Base-by-base conservation (phyloP, 2,888 invertebrate species). In the Drosophila hamatofila region DNA sequence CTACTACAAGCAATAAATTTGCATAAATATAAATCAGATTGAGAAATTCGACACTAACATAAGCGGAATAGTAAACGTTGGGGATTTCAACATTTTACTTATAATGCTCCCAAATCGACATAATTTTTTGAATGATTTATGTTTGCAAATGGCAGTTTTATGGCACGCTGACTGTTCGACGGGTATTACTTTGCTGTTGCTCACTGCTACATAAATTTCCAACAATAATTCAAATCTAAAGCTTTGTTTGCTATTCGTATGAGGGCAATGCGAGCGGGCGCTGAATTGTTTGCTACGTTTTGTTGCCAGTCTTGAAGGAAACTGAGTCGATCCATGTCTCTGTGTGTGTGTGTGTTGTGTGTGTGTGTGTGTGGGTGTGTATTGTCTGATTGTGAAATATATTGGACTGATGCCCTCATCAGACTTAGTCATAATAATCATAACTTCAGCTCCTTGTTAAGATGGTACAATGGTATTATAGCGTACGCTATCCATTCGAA, bases 171-270 rank as follows among this genome's bases (percentile, higher is more conserved):
- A 46, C 33, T 57, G 39, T n/a, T 35, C 51, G 35, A 44, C 60
- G 37, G 33, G 16, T 21, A 12, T 12, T 23, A 54, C 44, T 56
- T 64, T 57, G 52, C 60, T 65, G 54, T 62, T 70, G 72, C 70
- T 81, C 70, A 81, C 69, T 83, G 69, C 55, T 75, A 55, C 75
- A 87, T 80, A 83, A 87, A 86, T 85, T 78, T 55, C 62, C 75
- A 78, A 85, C 75, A 87, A 83, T 83, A 86, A 85, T 85, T 87
- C 76, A 85, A 73, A 80, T 79, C 69, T 48, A 68, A 61, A 62
- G 76, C 73, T 68, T 71, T 76, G 63, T 72, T 56, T 54, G 63
- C 55, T 16, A 25, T 27, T 23, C 54, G 42, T 16, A n/a, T 52
- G 18, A 23, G 51, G 52, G 51, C 11, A 52, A 61, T 46, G 59